phyloP scores from a whole-genome alignment of 2,888 invertebrate species.

The Isoperla grammatica region DNA sequence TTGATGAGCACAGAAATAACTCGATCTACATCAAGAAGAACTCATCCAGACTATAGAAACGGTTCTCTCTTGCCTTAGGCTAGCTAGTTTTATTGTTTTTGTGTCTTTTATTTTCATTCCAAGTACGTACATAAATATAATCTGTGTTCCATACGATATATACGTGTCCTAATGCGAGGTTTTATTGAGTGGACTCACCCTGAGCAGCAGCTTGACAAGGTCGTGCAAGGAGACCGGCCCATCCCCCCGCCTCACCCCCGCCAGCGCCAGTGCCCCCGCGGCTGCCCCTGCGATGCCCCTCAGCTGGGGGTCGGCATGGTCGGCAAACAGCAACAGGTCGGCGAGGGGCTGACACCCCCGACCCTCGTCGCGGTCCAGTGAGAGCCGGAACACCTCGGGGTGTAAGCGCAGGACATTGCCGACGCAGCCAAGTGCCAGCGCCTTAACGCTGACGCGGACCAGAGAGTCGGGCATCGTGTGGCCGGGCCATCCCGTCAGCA shows the following conservation, averaged over 20 bases:
- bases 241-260: constrained; percentile 52
- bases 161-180: too few relatives aligned
- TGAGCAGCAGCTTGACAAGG: constrained; percentile 24
- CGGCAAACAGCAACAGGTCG: constrained; percentile 64
- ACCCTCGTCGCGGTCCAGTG: constrained; percentile 41
- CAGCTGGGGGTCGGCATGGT: constrained; percentile 76
- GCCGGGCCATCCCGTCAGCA: constrained; percentile 59
- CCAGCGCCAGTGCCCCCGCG: constrained; percentile 60
- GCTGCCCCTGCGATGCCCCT: constrained; percentile 65
- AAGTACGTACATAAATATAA: too few relatives aligned
- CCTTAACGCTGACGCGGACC: constrained; percentile 86
- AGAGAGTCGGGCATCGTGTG: constrained; percentile 64
- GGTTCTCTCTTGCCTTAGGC: too few relatives aligned
- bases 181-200: too few relatives aligned
- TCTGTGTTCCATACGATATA: too few relatives aligned
- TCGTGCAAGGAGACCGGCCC: constrained; percentile 20
- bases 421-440: constrained; percentile 75
- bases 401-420: constrained; percentile 66
- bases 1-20: too few relatives aligned
- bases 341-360: constrained; percentile 52
- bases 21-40: too few relatives aligned
- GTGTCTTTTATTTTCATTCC: too few relatives aligned
- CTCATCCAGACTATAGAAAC: too few relatives aligned
- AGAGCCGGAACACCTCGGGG: constrained; percentile 64
- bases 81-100: too few relatives aligned